Conservation (phyloP, 1,140 invertebrate species). For the Andrena cerasifolii region DNA sequence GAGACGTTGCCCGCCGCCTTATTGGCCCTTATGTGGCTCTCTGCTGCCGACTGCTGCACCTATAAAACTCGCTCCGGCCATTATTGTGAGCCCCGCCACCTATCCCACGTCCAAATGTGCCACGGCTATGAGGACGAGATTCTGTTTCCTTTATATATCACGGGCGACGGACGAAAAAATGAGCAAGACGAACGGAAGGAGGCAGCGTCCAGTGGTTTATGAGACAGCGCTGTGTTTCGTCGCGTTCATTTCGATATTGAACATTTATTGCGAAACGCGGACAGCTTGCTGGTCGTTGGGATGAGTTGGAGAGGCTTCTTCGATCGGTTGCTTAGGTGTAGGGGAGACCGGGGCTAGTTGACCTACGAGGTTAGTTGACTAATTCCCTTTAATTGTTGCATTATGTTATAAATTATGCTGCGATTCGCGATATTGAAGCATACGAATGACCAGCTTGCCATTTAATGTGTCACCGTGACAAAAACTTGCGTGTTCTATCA, state of each 20-base stretch:
- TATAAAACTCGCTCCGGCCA: conserved; percentile 72
- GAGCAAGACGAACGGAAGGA: conserved; percentile 42
- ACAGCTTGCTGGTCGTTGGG: too few species aligned
- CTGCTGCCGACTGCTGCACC: conserved; percentile 65
- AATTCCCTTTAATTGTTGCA: too few species aligned
- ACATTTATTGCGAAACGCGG: conserved; percentile 25
- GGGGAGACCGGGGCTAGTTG: too few species aligned
- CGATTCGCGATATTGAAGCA: too few species aligned
- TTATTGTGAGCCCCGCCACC: conserved; percentile 59
- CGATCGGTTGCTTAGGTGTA: too few species aligned
- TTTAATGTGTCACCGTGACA: too few species aligned
- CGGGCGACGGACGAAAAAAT: conserved; percentile 5
- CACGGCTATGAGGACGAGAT: conserved; percentile 19
- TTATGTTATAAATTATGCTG: too few species aligned
- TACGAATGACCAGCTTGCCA: too few species aligned
- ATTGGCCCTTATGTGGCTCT: conserved; percentile 77
- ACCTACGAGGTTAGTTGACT: too few species aligned
- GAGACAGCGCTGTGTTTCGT: conserved; percentile 18
- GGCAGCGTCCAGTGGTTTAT: conserved; percentile 43
- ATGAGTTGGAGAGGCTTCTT: too few species aligned
- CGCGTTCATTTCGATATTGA: conserved; percentile 16
- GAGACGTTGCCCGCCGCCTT: conserved; percentile 66
- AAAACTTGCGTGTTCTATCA: too few species aligned
- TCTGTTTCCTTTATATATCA: conserved; percentile 49
- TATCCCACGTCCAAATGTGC: conserved; percentile 39